These are phyloP conservation scores for Bactericera cockerelli DNA, from an alignment of 1,140 invertebrate genomes.

Conservation along the genomic window DNA sequence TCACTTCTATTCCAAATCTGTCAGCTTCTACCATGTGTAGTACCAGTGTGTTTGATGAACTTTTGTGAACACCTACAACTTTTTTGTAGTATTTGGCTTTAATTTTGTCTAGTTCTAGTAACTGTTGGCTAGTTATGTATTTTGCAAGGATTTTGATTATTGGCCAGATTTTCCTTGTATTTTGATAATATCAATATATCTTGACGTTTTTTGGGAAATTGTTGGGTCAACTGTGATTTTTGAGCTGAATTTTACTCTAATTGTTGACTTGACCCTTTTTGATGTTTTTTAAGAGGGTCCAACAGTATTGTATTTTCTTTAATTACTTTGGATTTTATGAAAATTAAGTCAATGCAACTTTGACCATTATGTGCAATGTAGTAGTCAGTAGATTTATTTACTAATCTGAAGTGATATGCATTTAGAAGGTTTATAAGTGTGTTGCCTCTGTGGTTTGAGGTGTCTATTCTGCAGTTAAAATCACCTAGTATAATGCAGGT, in stretches of 20 bases:
- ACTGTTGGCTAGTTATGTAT: too few relatives aligned
- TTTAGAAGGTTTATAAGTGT: too few relatives aligned
- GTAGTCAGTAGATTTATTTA: background rate
- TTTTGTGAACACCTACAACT: too few relatives aligned
- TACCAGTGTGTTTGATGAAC: too few relatives aligned
- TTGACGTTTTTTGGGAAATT: background rate
- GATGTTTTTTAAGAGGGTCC: background rate
- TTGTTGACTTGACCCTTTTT: background rate
- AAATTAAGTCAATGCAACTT: background rate
- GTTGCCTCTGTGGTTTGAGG: background rate
- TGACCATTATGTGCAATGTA: background rate
- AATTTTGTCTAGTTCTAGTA: background rate
- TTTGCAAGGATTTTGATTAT: background rate
- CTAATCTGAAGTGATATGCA: background rate
- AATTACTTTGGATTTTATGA: background rate
- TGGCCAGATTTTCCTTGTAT: background rate
- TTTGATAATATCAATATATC: too few relatives aligned
- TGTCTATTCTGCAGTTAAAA: background rate
- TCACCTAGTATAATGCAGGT: background rate
- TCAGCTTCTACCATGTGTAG: too few relatives aligned
- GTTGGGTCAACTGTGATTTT: background rate
- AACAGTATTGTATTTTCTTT: background rate
- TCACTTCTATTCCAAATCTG: too few relatives aligned
- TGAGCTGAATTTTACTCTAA: background rate
- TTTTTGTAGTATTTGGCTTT: too few relatives aligned